Conservation (phyloP, 2,888 invertebrate species). For the Mayetiola destructor region DNA sequence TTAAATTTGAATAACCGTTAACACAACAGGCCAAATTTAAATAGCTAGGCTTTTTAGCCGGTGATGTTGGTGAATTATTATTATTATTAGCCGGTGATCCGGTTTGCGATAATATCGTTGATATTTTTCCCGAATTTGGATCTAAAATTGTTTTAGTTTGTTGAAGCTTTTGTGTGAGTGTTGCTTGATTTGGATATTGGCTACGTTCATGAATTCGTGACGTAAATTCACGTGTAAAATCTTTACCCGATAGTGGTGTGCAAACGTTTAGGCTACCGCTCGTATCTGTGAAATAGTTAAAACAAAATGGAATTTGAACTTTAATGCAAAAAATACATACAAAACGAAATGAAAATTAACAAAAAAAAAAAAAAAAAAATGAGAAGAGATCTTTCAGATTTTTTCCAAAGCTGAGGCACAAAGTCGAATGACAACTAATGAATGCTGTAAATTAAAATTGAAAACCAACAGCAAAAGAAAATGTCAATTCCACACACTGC, state of each 20-base stretch:
- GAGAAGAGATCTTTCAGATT: too few relatives aligned
- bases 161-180: conserved; percentile 28
- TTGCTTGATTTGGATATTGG: conserved; percentile 24
- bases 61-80: conserved; percentile 20
- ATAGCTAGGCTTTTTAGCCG: conserved; percentile 65
- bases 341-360: conserved; percentile 16
- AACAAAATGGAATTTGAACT: not conserved
- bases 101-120: conserved; percentile 25
- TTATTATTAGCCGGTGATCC: conserved; percentile 16
- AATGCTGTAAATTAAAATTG: too few relatives aligned
- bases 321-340: conserved; percentile 15
- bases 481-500: too few relatives aligned
- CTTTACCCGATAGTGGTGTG: conserved; percentile 44
- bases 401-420: too few relatives aligned
- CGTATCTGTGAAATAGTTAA: conserved; percentile 32
- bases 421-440: too few relatives aligned
- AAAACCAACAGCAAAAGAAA: too few relatives aligned
- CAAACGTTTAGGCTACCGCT: conserved; percentile 48
- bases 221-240: conserved; percentile 44
- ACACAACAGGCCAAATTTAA: conserved; percentile 79
- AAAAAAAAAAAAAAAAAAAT: conserved; percentile 14
- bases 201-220: conserved; percentile 43
- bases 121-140: conserved; percentile 28
- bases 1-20: conserved; percentile 76
- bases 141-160: conserved; percentile 24